Evolutionary conservation across 2,797 vertebrate species (phyloP), one percentile per base, ranked within the genome.

Genomic region (Astyanax mexicanus): DNA sequence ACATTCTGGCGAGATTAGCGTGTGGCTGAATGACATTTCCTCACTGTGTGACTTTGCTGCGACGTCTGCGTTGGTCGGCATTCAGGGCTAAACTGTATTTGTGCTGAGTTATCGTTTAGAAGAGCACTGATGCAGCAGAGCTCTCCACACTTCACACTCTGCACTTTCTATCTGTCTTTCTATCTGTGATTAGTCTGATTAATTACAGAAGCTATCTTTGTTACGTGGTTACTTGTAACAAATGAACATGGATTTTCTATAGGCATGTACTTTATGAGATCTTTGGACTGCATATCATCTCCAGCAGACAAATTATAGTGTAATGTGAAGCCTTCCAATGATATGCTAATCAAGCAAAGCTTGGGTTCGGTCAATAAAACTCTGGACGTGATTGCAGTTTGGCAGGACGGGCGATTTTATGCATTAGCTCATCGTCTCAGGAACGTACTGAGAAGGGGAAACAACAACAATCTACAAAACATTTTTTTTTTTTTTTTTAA

Each of bases 311-410:
- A 62, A 62, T 47, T 68, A n/a, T 60, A 55, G 29, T 32, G 29
- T 32, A 32, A 32, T 32, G 29, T 32, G 25, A 51, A 54, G 54
- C 52, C 58, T 38, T 9, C 61, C 57, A 61, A 74, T 5, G 42
- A 83, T 86, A 85, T 84, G 83, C 72, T 84, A 82, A 90, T 87
- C 21, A 68, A 84, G 86, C 85, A 84, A 78, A 80, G 45, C 45
- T 19, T 47, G 6, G 74, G 29, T 72, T 71, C 1, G 66, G 69
- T 88, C 79, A 58, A 86, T 88, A 79, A 45, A 52, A 55, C 44
- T 13, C 29, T 47, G 45, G 17, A 15, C 17, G 17, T 47, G 4
- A 80, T 66, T 58, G 52, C 11, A n/a, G 40, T 4, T 57, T 55
- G 9, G 57, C 40, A 47, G 27, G 40, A 21, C 72, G 45, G 65